phyloP scores from a whole-genome alignment of 2,888 invertebrate genomes.

The Chaitophorus viminalis region DNA sequence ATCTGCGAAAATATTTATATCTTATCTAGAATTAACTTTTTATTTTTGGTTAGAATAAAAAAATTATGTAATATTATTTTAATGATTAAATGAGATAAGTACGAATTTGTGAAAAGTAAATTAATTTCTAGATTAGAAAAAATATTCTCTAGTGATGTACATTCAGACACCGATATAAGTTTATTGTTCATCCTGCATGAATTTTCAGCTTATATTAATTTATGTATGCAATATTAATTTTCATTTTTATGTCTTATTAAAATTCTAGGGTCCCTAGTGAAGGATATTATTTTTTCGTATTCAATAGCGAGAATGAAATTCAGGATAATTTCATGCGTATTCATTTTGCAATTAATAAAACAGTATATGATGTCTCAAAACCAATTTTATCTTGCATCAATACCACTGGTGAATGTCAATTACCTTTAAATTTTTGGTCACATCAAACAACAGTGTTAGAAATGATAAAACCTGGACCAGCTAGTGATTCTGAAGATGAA shows the following conservation, averaged over 20 bases:
- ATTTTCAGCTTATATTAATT: neutral
- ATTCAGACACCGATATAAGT: too few relatives aligned
- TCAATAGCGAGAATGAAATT: slow-evolving; percentile 83
- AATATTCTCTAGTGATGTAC: too few relatives aligned
- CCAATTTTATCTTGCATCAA: slow-evolving; percentile 75
- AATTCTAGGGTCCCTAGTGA: slow-evolving; percentile 75
- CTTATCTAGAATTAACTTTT: too few relatives aligned
- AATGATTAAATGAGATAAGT: too few relatives aligned
- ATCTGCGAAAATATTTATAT: too few relatives aligned
- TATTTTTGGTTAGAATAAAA: too few relatives aligned
- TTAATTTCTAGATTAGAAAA: too few relatives aligned
- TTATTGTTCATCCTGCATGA: too few relatives aligned
- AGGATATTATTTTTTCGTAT: slow-evolving; percentile 85
- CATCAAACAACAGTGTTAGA: slow-evolving; percentile 77
- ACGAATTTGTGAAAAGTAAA: too few relatives aligned
- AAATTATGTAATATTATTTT: too few relatives aligned
- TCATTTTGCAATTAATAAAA: slow-evolving; percentile 77
- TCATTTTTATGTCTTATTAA: neutral
- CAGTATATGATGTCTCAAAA: slow-evolving; percentile 76
- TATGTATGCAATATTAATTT: neutral
- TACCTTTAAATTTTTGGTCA: slow-evolving; percentile 77
- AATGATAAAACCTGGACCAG: slow-evolving; percentile 71
- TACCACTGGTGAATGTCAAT: slow-evolving; percentile 73
- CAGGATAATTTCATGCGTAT: slow-evolving; percentile 78
- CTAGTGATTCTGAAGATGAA: slow-evolving; percentile 78